Evolutionary conservation across 23 tunicate genomes (phyloP).

Genomic region (Phallusia fumigata): DNA sequence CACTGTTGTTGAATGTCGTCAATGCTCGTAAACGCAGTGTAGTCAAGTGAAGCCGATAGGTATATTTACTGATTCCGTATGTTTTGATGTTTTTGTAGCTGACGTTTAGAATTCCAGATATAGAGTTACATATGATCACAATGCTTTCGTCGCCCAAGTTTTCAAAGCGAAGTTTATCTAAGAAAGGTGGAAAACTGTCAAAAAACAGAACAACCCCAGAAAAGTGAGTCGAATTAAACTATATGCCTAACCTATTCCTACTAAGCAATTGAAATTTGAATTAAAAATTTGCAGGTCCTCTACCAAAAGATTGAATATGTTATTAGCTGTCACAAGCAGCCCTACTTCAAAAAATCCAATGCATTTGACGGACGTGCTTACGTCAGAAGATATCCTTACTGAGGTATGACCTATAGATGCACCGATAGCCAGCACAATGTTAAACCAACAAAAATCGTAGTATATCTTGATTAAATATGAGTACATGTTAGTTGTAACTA

Average conservation of each 20-base stretch:
- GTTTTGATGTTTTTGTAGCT: no score
- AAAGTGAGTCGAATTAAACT: neutral
- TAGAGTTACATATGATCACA: no score
- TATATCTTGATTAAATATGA: no score
- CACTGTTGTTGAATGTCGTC: no score
- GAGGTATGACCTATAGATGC: constrained; percentile 5
- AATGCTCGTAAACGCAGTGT: no score
- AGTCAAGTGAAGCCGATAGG: no score
- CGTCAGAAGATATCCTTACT: constrained; percentile 25
- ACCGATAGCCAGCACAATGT: no score
- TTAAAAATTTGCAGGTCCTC: neutral
- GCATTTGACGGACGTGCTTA: constrained; percentile 18
- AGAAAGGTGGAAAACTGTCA: neutral
- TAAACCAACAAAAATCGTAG: no score
- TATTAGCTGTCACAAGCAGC: constrained; percentile 18
- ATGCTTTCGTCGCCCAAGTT: constrained; percentile 6
- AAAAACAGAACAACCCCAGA: neutral
- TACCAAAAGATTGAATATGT: neutral
- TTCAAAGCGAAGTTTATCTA: neutral
- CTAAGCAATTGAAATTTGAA: no score
- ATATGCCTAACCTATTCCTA: neutral
- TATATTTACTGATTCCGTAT: no score
- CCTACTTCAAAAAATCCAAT: neutral
- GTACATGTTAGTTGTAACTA: no score
- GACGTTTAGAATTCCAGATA: no score